Base-by-base conservation (phyloP, 2,888 invertebrate species). In the Archips crataeganus region DNA sequence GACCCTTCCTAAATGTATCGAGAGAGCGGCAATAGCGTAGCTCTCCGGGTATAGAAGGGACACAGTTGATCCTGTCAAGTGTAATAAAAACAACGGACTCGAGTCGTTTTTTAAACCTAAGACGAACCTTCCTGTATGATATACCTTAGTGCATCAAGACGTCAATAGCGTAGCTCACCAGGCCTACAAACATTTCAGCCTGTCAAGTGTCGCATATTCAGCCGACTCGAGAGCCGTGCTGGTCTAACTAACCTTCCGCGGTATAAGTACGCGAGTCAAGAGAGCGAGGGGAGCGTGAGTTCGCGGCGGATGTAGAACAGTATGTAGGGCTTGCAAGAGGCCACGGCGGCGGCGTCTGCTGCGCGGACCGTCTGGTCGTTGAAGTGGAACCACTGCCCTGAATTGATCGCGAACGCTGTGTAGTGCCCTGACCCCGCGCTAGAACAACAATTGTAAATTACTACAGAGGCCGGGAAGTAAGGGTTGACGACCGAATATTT, bases 341-440 rank as follows among this genome's bases (percentile, higher is more conserved):
- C 96, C 65, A 98, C 97, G 0, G 96, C 95, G 60, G 95, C 94
- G 32, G 95, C 94, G 79, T 96, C 96, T 62, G 96, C 95, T 34
- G 96, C 95, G 51, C 97, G 95, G n/a, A 98, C 98, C 1, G 96
- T 96, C 82, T 97, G 97, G 91, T 98, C 98, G 93, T 98, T 97
- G 95, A 97, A 98, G 90, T 97, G 97, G 92, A 97, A 97, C 98
- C 98, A 98, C 79, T 96, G 96, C 65, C 96, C 96, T 80, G 97
- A 97, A 93, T 97, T 97, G 79, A 96, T 96, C 63, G 97, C 97
- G 90, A 97, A 98, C 76, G 98, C 96, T 72, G 98, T 97, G 94
- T 98, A 98, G 90, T 98, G 98, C 49, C 98, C 98, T 49, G 97
- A 97, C 0, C 97, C 97, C 69, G 97, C 97, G 34, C 97, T 97